phyloP scores from a whole-genome alignment of 1,140 invertebrate species.

The Temnothorax curvispinosus region DNA sequence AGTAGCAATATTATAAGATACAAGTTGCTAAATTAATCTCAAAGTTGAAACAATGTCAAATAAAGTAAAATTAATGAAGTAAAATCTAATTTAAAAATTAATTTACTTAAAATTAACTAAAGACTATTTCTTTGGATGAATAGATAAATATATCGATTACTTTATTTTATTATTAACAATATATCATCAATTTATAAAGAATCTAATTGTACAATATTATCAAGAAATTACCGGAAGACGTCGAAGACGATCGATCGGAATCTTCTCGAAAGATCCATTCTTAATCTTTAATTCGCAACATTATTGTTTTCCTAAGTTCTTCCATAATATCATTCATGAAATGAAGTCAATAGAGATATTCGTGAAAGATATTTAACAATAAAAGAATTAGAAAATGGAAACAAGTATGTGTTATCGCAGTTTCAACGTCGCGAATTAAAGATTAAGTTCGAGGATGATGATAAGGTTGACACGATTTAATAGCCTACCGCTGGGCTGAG shows the following conservation, averaged over 20 bases:
- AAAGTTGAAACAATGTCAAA: not conserved
- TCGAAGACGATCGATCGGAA: not conserved
- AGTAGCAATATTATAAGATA: not conserved
- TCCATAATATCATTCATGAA: not conserved
- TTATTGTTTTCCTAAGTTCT: not conserved
- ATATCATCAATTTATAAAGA: not conserved
- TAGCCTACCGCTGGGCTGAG: conserved; percentile 93
- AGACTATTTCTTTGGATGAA: not conserved
- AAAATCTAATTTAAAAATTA: not conserved
- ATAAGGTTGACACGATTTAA: not conserved
- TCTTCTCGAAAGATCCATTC: not conserved
- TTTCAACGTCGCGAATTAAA: not conserved
- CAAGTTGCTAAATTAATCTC: not conserved
- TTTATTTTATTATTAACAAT: not conserved
- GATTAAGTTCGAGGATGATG: not conserved
- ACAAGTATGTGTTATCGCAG: not conserved
- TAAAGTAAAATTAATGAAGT: not conserved
- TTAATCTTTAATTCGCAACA: conserved; percentile 17
- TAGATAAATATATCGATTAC: not conserved
- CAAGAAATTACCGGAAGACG: not conserved
- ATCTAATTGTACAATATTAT: not conserved
- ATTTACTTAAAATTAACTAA: not conserved
- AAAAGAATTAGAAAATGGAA: not conserved
- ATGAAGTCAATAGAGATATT: not conserved
- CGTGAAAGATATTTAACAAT: not conserved